Percentiles rank a stretch among this genome's conserved stretches.
Evolutionary conservation across 2,113 vertebrate genomes (phyloP).

Genomic region (Cercopithecus mona): DNA sequence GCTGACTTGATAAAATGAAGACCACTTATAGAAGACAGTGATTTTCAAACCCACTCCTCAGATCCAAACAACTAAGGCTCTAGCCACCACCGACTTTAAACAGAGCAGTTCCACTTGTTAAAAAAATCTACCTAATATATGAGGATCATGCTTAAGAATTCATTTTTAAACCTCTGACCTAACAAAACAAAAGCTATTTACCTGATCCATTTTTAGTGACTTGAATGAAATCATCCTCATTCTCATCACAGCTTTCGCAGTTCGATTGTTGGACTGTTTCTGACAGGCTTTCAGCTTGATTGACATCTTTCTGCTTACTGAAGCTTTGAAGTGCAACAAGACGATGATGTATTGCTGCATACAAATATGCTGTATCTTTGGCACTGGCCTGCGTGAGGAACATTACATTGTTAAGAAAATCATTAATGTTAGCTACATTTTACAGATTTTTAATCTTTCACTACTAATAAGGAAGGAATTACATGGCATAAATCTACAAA

Average conservation of each 20-base stretch:
- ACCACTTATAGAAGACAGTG: background rate
- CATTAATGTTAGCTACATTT: background rate
- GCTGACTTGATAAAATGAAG: background rate
- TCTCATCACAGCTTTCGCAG: slow-evolving; percentile 83
- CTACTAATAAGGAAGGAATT: slow-evolving; percentile 40
- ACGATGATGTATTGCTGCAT: slow-evolving; percentile 89
- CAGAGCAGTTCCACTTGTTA: background rate
- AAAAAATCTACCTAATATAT: background rate
- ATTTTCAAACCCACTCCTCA: background rate
- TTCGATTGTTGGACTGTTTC: slow-evolving; percentile 73
- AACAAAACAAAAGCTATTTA: slow-evolving; percentile 69
- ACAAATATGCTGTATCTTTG: slow-evolving; percentile 85
- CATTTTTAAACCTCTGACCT: background rate
- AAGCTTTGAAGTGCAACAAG: slow-evolving; percentile 85
- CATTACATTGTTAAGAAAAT: slow-evolving; percentile 21
- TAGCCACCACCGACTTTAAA: background rate
- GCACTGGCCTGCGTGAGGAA: slow-evolving; percentile 82
- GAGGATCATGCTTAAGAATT: background rate
- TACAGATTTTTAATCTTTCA: slow-evolving; percentile 31
- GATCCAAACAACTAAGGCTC: background rate
- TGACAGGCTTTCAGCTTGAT: slow-evolving; percentile 52
- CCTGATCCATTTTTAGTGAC: slow-evolving; percentile 77
- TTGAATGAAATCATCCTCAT: slow-evolving; percentile 72
- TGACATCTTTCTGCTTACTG: slow-evolving; percentile 66
- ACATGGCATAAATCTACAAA: background rate